Percentiles rank a stretch among this genome's conserved stretches.
These are phyloP conservation scores for Aegypius monachus DNA, from an alignment of 2,113 vertebrate genomes.

Conservation along the genomic window DNA sequence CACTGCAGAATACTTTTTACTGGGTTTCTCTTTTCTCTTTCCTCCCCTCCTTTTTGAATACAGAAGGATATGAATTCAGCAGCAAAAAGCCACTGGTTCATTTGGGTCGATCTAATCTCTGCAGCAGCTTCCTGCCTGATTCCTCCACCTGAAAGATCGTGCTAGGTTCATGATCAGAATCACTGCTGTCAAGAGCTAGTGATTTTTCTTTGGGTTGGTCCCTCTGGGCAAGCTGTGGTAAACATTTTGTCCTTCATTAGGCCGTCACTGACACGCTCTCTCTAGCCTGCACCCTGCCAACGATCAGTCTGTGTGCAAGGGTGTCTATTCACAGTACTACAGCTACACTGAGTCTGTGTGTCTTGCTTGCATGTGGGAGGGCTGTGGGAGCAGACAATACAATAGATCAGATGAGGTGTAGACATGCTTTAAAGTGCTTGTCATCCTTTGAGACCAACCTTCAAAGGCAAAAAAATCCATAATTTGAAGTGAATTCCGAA, in stretches of 20 bases:
- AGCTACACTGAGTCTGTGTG: not conserved
- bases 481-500: not conserved
- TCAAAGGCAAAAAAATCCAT: not conserved
- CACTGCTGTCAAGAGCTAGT: not conserved
- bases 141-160: not conserved
- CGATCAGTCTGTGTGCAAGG: not conserved
- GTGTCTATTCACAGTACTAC: not conserved
- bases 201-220: not conserved
- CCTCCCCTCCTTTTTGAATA: not conserved
- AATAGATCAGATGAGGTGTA: slow-evolving; percentile 10
- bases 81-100: not conserved
- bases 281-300: not conserved
- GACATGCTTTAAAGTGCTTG: slow-evolving; percentile 49
- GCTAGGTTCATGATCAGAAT: not conserved
- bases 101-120: not conserved
- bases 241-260: not conserved
- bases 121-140: not conserved
- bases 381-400: not conserved
- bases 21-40: not conserved
- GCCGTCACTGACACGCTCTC: not conserved
- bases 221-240: not conserved
- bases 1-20: not conserved
- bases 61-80: not conserved
- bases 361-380: not conserved
- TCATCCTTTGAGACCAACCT: not conserved